A percentile compares a stretch with the other conserved stretches of the same genome.
phyloP scores from a whole-genome alignment of 2,888 invertebrate genomes.

The Cremastinae sp. region DNA sequence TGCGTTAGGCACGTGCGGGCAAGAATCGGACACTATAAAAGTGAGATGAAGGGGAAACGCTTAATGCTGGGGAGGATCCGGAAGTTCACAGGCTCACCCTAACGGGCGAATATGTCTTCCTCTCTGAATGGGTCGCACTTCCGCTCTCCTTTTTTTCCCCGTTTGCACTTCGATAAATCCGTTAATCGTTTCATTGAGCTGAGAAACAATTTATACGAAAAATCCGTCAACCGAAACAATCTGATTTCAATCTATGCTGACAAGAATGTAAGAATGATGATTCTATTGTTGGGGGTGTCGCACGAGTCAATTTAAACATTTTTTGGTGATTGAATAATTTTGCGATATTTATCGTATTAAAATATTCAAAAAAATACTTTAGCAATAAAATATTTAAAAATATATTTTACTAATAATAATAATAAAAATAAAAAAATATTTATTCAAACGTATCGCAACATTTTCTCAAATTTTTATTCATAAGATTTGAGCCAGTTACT shows the following conservation, averaged over 20 bases:
- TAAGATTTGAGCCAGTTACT: slow-evolving; percentile 2
- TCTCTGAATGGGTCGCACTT: slow-evolving; percentile 27
- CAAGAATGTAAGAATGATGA: too few species aligned
- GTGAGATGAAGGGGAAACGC: slow-evolving; percentile 4
- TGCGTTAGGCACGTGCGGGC: slow-evolving; percentile 22
- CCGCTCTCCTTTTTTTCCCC: slow-evolving; percentile 27
- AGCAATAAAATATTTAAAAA: too few species aligned
- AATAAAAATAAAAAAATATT: too few species aligned
- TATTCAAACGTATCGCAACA: too few species aligned
- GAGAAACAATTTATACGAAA: slow-evolving; percentile 29
- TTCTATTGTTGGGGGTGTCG: too few species aligned
- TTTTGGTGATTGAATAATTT: too few species aligned
- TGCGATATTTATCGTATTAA: too few species aligned
- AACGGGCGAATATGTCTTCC: not conserved
- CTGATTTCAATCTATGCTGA: not conserved
- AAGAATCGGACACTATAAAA: not conserved
- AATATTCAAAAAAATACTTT: too few species aligned
- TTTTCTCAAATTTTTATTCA: not conserved
- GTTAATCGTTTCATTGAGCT: slow-evolving; percentile 44
- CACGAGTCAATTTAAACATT: too few species aligned
- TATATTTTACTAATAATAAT: too few species aligned
- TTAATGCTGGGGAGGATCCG: slow-evolving; percentile 43
- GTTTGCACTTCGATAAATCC: slow-evolving; percentile 49
- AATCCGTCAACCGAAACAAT: not conserved
- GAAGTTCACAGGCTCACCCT: slow-evolving; percentile 29